Base-by-base conservation (phyloP, 1,140 invertebrate genomes). In the Ylistrum balloti region DNA sequence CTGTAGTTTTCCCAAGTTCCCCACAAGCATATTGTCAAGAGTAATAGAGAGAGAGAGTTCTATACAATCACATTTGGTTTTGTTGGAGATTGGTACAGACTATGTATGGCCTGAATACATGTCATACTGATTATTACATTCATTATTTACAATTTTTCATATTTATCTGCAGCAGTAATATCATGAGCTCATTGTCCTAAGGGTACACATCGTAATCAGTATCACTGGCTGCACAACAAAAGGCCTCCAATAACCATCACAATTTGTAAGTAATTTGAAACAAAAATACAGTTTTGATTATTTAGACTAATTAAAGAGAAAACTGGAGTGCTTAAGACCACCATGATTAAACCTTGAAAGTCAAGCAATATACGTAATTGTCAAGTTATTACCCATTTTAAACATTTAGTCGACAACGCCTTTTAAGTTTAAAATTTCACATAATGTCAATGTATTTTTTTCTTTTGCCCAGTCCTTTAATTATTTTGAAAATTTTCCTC, bases 101-200 rank as follows among this genome's bases (percentile, higher is more conserved):
- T n/a, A n/a, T n/a, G n/a, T n/a, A n/a, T n/a, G n/a, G n/a, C n/a
- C n/a, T n/a, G n/a, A n/a, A n/a, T n/a, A n/a, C n/a, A n/a, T n/a
- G n/a, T n/a, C n/a, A n/a, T n/a, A n/a, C n/a, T n/a, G n/a, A n/a
- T 17, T 17, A 45, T 45, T 13, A 17, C n/a, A 74, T 74, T 28
- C 0, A n/a, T 74, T 74, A 74, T 74, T 74, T 74, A 88, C 33
- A 88, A 38, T 41, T 38, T 45, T 35, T 88, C 33, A 48, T 41
- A 38, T 33, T 11, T 28, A 35, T 86, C 33, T 35, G 38, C 11
- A 38, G 0, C 15, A 86, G 32, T 45, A 45, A 9, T 45, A 45
- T 45, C 41, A 9, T 13, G 13, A 22, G 45, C n/a, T n/a, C n/a
- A n/a, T n/a, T 48, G 20, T 20, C 45, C 45, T 48, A 17, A 13